phyloP scores from a whole-genome alignment of 2,113 vertebrate species.

The Nesospiza acunhae region DNA sequence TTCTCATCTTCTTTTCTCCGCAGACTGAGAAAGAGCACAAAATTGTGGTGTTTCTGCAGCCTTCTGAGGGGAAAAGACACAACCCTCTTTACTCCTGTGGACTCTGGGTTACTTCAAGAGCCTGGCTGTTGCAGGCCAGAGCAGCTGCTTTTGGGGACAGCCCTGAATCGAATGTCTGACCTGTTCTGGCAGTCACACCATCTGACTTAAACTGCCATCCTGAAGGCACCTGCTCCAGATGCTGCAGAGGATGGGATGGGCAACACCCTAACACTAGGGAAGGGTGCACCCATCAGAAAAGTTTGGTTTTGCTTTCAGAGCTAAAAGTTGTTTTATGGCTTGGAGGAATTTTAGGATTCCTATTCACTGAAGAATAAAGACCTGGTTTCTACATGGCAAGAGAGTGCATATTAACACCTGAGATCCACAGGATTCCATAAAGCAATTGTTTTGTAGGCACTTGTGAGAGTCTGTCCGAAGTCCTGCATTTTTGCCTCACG shows the following conservation, averaged over 20 bases:
- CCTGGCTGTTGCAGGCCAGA: neutral
- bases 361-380: neutral
- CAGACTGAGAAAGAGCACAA: neutral
- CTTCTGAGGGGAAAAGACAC: neutral
- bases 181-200: neutral
- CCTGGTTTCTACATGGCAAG: neutral
- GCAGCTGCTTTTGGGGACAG: neutral
- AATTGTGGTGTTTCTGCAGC: neutral
- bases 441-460: neutral
- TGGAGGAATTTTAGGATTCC: neutral
- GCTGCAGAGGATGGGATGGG: neutral
- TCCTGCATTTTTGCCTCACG: no score
- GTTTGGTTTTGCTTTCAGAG: neutral
- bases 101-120: neutral
- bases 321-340: neutral
- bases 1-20: neutral
- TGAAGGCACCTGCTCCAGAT: neutral
- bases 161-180: neutral
- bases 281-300: neutral
- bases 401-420: neutral
- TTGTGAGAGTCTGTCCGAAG: no score
- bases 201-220: neutral
- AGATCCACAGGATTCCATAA: neutral
- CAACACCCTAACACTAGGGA: neutral
- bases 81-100: neutral